These are phyloP conservation scores for Drosophila kanekoi DNA, from an alignment of 2,888 invertebrate genomes.

Conservation along the genomic window DNA sequence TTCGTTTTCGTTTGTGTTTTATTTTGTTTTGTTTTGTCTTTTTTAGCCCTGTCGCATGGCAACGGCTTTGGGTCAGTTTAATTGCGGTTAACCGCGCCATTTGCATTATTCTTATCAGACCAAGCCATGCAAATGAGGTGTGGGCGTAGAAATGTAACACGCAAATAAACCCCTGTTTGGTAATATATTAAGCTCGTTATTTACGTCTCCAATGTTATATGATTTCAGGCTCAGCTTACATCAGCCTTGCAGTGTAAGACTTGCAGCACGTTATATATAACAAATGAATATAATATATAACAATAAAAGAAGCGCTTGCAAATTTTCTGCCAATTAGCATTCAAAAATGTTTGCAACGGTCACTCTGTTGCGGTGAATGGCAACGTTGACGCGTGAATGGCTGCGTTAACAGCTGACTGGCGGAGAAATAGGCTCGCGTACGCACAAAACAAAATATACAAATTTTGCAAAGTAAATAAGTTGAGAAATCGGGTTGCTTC, in stretches of 20 bases:
- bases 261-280: too few relatives aligned
- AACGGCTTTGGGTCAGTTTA: constrained; percentile 76
- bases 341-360: constrained; percentile 7
- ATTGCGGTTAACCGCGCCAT: constrained; percentile 75
- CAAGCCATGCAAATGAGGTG: constrained; percentile 8
- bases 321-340: background rate
- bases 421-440: constrained; percentile 37
- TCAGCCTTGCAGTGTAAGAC: too few relatives aligned
- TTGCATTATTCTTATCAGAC: constrained; percentile 65
- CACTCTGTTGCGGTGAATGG: background rate
- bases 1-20: constrained; percentile 42
- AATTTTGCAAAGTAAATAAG: constrained; percentile 35
- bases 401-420: constrained; percentile 35
- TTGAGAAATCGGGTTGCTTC: background rate
- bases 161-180: background rate
- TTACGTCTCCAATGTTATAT: too few relatives aligned
- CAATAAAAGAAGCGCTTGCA: background rate
- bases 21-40: too few relatives aligned
- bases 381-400: constrained; percentile 38
- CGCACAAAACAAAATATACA: constrained; percentile 38
- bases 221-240: too few relatives aligned
- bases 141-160: background rate
- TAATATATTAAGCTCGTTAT: background rate
- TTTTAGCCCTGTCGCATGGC: constrained; percentile 43
- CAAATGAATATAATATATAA: too few relatives aligned